These are phyloP conservation scores for Chionoecetes opilio DNA, from an alignment of 1,140 invertebrate genomes.

Conservation along the genomic window DNA sequence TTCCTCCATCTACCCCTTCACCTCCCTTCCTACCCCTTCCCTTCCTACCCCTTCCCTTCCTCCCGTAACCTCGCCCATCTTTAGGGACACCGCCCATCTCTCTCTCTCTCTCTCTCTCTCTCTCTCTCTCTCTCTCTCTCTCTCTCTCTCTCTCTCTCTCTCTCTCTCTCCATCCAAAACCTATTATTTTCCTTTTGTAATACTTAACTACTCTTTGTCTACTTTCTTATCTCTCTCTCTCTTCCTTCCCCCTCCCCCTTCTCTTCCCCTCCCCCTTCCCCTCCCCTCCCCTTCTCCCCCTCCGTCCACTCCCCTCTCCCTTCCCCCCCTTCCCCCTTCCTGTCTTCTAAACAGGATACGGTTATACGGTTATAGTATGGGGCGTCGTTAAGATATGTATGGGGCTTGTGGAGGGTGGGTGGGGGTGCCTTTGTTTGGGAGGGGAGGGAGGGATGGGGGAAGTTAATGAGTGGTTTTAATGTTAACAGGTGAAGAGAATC, in stretches of 20 bases:
- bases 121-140: conserved; percentile 47
- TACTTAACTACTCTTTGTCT: conserved; percentile 24
- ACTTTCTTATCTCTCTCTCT: not conserved
- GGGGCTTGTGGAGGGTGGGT: not conserved
- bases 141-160: not conserved
- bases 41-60: not conserved
- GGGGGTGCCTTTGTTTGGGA: not conserved
- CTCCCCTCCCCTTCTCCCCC: not conserved
- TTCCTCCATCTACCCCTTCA: not conserved
- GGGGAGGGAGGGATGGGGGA: not conserved
- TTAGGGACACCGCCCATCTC: not conserved
- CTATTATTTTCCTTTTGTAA: conserved; percentile 32
- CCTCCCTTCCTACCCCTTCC: not conserved
- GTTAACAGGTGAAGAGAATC: conserved; percentile 31
- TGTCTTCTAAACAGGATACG: not conserved
- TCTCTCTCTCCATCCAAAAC: conserved; percentile 34
- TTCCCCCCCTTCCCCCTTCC: not conserved
- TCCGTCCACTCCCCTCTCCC: too few species aligned
- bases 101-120: not conserved
- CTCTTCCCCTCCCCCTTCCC: too few species aligned
- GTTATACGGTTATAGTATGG: too few species aligned
- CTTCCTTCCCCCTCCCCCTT: too few species aligned
- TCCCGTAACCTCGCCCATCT: not conserved
- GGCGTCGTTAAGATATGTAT: too few species aligned
- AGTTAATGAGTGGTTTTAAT: not conserved